Evolutionary conservation across 2,888 invertebrate genomes (phyloP), one percentile per base, ranked within the genome.

Genomic region (Corythucha ciliata): DNA sequence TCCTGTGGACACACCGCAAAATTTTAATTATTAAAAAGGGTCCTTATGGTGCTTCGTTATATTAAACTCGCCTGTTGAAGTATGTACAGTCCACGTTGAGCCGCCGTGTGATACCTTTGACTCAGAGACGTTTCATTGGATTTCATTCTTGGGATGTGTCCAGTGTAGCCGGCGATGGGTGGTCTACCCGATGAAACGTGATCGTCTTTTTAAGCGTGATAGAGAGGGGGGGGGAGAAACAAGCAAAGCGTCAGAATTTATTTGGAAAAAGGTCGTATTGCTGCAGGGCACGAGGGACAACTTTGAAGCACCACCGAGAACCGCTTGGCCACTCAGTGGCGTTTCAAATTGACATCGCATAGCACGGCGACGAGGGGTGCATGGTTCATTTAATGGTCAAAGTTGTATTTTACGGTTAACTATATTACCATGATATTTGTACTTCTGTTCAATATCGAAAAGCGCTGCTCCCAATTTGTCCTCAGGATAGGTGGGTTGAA

Each of bases 111-210:
- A 64, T 80, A 81, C 55, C 80, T 67, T 63, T 79, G 77, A 53
- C 80, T 80, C n/a, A 81, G 70, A 0, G 80, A 79, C 1, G 78
- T 76, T 64, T 81, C 80, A 1, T 75, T 74, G 12, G 79, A 78
- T 62, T 75, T 78, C 46, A 80, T 76, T 39, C 79, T 72, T 3
- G 81, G 81, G 54, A 82, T 81, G 64, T 81, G 81, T 3, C 81
- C 82, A 0, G 82, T 81, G 66, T 82, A 81, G 7, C 82, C 81
- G 1, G 81, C 78, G 60, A 81, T 81, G 14, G 81, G 81, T 18
- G 81, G 81, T 60, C 74, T 75, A 63, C 80, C 79, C 0, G 80
- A 75, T 6, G 80, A 78, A 57, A 76, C 73, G 66, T 70, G 68
- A 58, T 76, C 76, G 61, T 77, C 80, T 80, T 71, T 49, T 72